A percentile compares a stretch with the other conserved stretches of the same genome.
Conservation (phyloP, 2,888 invertebrate species). For the Caenorhabditis sulstoni region DNA sequence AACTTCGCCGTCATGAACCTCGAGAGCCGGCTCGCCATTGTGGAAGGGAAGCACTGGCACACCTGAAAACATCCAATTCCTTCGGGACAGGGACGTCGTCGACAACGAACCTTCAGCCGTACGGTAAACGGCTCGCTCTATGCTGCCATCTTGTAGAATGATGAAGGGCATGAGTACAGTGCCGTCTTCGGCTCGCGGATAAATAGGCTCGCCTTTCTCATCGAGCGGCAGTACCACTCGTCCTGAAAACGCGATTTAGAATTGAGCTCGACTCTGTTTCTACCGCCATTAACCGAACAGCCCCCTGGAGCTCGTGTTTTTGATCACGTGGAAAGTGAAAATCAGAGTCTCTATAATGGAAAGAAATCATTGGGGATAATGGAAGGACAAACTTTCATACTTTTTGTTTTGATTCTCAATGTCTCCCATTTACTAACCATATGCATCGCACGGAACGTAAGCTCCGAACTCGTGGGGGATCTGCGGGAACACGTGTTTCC, state of each 20-base stretch:
- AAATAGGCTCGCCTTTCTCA: conserved; percentile 32
- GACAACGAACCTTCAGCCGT: conserved; percentile 1
- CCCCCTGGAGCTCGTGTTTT: conserved; percentile 3
- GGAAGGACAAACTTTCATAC: background rate
- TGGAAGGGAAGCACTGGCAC: conserved; percentile 28
- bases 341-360: conserved; percentile 6
- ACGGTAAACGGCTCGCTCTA: conserved; percentile 17
- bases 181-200: conserved; percentile 36
- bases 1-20: conserved; percentile 35
- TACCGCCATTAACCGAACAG: conserved; percentile 33
- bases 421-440: conserved; percentile 20
- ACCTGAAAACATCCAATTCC: too few relatives aligned
- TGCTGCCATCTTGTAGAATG: conserved; percentile 4
- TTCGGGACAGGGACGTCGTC: too few relatives aligned
- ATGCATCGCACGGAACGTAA: conserved; percentile 40
- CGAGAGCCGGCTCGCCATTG: conserved; percentile 32
- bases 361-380: background rate
- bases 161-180: conserved; percentile 38
- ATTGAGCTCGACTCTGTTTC: conserved; percentile 10
- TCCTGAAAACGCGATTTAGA: conserved; percentile 27
- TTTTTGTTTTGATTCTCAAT: background rate
- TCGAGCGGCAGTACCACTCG: conserved; percentile 42
- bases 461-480: conserved; percentile 33
- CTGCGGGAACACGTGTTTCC: conserved; percentile 45
- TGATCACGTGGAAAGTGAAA: background rate